phyloP scores from a whole-genome alignment of 2,113 vertebrate species.

The Lagopus muta region DNA sequence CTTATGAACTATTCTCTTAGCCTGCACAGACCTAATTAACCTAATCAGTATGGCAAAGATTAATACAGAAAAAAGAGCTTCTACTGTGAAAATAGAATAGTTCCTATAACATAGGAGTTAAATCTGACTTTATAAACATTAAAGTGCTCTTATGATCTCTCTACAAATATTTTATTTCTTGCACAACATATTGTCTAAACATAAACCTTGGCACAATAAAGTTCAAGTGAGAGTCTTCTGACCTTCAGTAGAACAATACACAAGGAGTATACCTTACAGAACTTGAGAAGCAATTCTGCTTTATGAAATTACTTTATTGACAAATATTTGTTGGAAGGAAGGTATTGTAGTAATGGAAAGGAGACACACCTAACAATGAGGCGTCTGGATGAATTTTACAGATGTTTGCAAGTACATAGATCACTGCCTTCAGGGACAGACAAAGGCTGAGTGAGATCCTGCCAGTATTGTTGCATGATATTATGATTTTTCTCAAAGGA shows the following conservation, averaged over 20 bases:
- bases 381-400: neutral
- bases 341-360: neutral
- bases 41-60: neutral
- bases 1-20: neutral
- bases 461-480: neutral
- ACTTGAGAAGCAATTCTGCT: neutral
- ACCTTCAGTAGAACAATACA: neutral
- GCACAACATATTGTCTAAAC: neutral
- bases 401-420: neutral
- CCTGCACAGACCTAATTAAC: neutral
- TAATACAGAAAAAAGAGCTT: neutral
- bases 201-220: neutral
- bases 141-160: neutral
- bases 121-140: constrained; percentile 14
- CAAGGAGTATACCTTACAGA: neutral
- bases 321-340: neutral
- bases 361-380: neutral
- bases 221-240: constrained; percentile 1
- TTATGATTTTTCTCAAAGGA: neutral
- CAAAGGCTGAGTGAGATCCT: neutral
- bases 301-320: neutral
- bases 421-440: neutral
- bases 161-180: constrained; percentile 21
- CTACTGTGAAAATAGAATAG: neutral
- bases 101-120: neutral